Evolutionary conservation across 2,113 vertebrate species (phyloP).

Genomic region (Meleagris gallopavo): DNA sequence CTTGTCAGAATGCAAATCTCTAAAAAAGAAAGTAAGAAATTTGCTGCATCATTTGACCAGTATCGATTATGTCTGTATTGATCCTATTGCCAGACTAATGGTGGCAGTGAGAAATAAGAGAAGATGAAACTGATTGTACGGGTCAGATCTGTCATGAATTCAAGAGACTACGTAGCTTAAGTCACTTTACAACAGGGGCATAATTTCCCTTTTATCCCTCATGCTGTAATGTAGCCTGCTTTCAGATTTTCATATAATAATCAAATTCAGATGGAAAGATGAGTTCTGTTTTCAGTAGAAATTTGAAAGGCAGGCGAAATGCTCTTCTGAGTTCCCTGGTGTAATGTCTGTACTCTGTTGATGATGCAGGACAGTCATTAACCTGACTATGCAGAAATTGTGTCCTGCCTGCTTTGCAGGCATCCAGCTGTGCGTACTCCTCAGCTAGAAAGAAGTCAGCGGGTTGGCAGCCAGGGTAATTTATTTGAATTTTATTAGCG

Average conservation of each 20-base stretch:
- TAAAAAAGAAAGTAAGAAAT: background rate
- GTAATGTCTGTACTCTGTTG: background rate
- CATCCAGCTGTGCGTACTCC: slow-evolving; percentile 44
- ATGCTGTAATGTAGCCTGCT: background rate
- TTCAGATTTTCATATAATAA: background rate
- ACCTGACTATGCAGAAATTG: slow-evolving; percentile 40
- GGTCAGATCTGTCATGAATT: background rate
- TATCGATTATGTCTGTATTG: fast-evolving
- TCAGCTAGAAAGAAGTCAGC: slow-evolving; percentile 38
- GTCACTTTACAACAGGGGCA: background rate
- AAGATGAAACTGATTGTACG: background rate
- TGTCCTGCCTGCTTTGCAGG: slow-evolving; percentile 34
- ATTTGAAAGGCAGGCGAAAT: background rate
- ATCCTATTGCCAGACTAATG: background rate
- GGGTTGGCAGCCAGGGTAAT: slow-evolving; percentile 17
- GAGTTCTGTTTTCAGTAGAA: slow-evolving; percentile 5
- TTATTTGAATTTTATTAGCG: slow-evolving; percentile 49
- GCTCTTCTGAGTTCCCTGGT: slow-evolving; percentile 1
- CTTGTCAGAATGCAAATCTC: background rate
- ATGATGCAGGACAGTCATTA: slow-evolving; percentile 35
- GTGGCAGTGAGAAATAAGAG: background rate
- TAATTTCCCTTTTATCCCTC: background rate
- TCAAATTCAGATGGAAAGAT: background rate
- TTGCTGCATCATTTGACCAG: background rate
- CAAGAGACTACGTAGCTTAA: background rate